phyloP scores from a whole-genome alignment of 2,888 invertebrate genomes.

The Pyrocoelia pectoralis region DNA sequence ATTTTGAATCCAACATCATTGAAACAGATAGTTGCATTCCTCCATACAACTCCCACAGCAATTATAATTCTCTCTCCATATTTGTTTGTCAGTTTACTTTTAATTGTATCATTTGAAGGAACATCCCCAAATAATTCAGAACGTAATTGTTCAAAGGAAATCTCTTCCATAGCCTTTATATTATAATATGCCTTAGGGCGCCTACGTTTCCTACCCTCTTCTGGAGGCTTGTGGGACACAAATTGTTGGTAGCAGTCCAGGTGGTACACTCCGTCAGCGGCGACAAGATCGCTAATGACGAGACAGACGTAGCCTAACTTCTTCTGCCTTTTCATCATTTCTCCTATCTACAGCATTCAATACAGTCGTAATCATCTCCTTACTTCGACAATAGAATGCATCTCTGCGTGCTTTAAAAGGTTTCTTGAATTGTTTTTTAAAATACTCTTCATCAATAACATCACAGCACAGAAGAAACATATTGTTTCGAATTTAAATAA shows the following conservation, averaged over 20 bases:
- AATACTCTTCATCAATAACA: too few relatives aligned
- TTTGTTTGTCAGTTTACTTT: background rate
- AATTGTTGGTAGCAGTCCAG: conserved; percentile 8
- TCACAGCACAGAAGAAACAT: conserved; percentile 10
- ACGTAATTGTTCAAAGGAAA: conserved; percentile 4
- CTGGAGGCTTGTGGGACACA: background rate
- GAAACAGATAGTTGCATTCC: conserved; percentile 10
- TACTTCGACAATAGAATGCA: background rate
- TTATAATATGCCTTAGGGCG: too few relatives aligned
- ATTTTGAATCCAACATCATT: conserved; percentile 11
- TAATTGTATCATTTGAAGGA: conserved; percentile 4
- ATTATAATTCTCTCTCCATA: too few relatives aligned
- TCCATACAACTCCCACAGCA: conserved; percentile 8
- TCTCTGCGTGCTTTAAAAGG: background rate
- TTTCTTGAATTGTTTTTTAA: too few relatives aligned
- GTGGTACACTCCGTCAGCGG: conserved; percentile 7
- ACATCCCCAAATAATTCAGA: background rate
- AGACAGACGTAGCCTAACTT: conserved; percentile 3
- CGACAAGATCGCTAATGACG: conserved; percentile 6
- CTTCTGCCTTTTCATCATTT: too few relatives aligned
- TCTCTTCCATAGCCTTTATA: conserved; percentile 1
- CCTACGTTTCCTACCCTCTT: too few relatives aligned
- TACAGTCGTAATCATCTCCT: background rate
- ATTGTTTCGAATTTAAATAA: background rate
- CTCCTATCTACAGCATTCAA: too few relatives aligned